Evolutionary conservation across 2,113 vertebrate species (phyloP).

Genomic region (Australoheros scitulus): DNA sequence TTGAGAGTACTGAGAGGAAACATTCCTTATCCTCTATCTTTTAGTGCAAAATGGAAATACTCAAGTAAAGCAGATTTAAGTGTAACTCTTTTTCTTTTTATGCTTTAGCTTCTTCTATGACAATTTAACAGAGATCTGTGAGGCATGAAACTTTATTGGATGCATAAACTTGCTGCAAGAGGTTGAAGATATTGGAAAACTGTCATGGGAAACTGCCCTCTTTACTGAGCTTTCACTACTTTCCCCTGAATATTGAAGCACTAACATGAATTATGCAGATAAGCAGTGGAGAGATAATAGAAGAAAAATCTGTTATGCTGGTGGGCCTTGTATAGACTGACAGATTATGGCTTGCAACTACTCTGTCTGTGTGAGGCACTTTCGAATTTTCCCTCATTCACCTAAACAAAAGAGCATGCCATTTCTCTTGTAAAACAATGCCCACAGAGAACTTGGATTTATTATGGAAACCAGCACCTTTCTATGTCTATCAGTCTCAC

Average conservation of each 20-base stretch:
- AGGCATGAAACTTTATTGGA: constrained; percentile 22
- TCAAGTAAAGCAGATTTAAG: neutral
- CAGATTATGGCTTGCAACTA: constrained; percentile 12
- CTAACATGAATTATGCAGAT: constrained; percentile 55
- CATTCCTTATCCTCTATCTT: neutral
- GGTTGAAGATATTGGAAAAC: constrained; percentile 50
- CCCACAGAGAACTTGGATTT: constrained; percentile 20
- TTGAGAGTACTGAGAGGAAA: neutral
- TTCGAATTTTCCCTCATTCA: constrained; percentile 23
- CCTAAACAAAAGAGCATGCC: constrained; percentile 23
- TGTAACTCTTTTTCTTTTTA: neutral
- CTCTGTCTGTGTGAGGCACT: constrained; percentile 18
- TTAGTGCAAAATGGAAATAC: neutral
- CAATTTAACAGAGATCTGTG: constrained; percentile 15
- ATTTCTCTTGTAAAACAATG: constrained; percentile 35
- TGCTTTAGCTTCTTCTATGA: constrained; percentile 10
- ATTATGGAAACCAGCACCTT: neutral
- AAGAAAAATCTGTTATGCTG: constrained; percentile 33
- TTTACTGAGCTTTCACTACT: constrained; percentile 26
- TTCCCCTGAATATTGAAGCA: constrained; percentile 26
- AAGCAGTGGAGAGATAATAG: constrained; percentile 38
- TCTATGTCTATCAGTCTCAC: neutral
- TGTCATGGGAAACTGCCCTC: constrained; percentile 40
- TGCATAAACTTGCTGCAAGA: constrained; percentile 28
- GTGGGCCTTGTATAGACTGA: constrained; percentile 42